Base-by-base conservation (phyloP, 2,113 vertebrate species). In the Corythornis vintsioides region DNA sequence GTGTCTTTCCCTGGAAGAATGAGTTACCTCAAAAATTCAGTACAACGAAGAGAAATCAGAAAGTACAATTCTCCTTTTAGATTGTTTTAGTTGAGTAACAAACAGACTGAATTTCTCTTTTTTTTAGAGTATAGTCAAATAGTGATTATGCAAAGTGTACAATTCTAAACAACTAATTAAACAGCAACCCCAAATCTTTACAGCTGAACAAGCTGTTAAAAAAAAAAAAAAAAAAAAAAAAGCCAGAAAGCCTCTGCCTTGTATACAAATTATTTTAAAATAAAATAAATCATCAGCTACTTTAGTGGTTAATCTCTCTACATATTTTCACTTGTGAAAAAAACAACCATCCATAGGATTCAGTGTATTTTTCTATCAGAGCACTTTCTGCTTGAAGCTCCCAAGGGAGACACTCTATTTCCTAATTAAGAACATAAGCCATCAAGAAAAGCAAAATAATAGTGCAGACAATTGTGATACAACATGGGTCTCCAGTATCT, bases 81-180 rank as follows among this genome's bases (percentile, higher is more conserved):
- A 53, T 81, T 89, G 71, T 74, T 92, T 94, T 94, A 89, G 55
- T 88, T 91, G 92, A 95, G 82, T 92, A 92, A 92, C 16, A 0
- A 89, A 73, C 40, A 89, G 61, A 28, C 11, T 61, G 48, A 91
- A 85, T 72, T 92, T 96, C 91, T 85, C 91, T 85, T 77, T 60
- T 96, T 93, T 94, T 50, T 56, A 29, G 53, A 86, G 38, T 28
- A 15, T 48, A 96, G 75, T 95, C 94, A 95, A 91, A 95, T 90
- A 87, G 60, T 13, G 61, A 91, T 91, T 78, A 88, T 94, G 87
- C 85, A 95, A 96, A 96, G 35, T 29, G 8, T 71, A 86, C 87
- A 85, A 77, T 91, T 94, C 87, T 96, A 92, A 96, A 91, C 83
- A 93, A 47, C 47, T 74, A 93, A 95, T 93, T 93, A 93, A 95